A percentile compares a stretch with the other conserved stretches of the same genome.
Conservation (phyloP, 2,113 vertebrate species). For the Salvator merianae region DNA sequence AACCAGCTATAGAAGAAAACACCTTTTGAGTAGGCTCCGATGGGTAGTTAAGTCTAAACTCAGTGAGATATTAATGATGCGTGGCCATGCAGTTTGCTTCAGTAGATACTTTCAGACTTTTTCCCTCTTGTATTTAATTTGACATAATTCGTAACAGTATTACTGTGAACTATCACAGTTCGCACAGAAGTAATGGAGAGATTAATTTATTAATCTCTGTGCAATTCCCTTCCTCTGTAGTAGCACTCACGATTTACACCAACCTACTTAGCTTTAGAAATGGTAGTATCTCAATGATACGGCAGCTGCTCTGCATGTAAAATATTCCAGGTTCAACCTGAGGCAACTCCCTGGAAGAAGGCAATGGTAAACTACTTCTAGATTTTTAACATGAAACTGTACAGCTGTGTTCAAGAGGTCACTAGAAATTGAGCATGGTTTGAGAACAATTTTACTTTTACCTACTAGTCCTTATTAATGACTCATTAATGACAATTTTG, state of each 20-base stretch:
- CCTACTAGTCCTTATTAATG: too few relatives aligned
- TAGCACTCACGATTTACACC: neutral
- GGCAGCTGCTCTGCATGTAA: too few relatives aligned
- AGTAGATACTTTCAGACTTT: neutral
- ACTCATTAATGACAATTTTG: too few relatives aligned
- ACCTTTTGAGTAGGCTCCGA: neutral
- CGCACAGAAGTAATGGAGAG: neutral
- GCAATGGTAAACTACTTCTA: too few relatives aligned
- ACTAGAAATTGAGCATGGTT: too few relatives aligned
- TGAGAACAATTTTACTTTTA: too few relatives aligned
- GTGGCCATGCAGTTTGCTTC: neutral
- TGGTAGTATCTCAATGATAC: too few relatives aligned
- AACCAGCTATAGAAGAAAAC: conserved; percentile 5
- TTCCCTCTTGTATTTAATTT: neutral
- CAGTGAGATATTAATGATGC: neutral
- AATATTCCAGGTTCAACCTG: too few relatives aligned
- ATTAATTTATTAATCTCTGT: neutral
- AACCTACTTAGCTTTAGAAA: too few relatives aligned
- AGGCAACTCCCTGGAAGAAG: too few relatives aligned
- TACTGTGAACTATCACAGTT: neutral
- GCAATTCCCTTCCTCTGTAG: neutral
- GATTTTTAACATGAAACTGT: too few relatives aligned
- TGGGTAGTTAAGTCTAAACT: neutral
- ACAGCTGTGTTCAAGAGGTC: too few relatives aligned
- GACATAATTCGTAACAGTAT: neutral